Evolutionary conservation across 2,113 vertebrate species (phyloP).

Genomic region (Pelecanoides urinatrix): DNA sequence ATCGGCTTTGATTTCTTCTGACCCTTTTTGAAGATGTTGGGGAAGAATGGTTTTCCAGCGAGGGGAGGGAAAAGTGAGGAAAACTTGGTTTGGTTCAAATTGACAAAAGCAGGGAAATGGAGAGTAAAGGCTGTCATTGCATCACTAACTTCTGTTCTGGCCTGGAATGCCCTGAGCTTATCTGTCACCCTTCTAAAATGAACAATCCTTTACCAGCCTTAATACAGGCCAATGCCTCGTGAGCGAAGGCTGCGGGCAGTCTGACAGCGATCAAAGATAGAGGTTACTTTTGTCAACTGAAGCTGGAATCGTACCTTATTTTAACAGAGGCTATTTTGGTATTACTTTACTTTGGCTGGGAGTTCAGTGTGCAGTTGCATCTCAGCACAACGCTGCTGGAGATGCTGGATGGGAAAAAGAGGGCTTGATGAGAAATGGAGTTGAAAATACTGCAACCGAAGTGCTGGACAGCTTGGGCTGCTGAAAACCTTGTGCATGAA

Average conservation of each 20-base stretch:
- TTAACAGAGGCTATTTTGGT: neutral
- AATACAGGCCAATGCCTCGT: accelerated
- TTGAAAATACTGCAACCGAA: slow-evolving; percentile 51
- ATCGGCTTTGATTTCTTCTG: neutral
- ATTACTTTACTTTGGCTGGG: neutral
- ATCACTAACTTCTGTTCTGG: neutral
- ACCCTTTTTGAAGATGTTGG: neutral
- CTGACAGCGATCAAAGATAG: neutral
- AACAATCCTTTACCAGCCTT: neutral
- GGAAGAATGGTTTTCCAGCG: neutral
- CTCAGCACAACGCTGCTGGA: neutral
- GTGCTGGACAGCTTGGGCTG: neutral
- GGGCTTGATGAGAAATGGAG: slow-evolving; percentile 34
- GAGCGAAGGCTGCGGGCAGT: neutral
- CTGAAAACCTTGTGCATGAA: neutral
- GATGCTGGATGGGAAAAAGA: slow-evolving; percentile 17
- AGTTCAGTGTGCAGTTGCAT: neutral
- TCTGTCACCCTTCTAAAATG: neutral
- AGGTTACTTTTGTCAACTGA: neutral
- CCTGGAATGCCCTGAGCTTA: neutral
- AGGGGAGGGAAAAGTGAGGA: neutral
- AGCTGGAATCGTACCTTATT: neutral
- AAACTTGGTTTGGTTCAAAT: neutral
- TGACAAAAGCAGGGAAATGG: neutral
- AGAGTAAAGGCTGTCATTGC: neutral